Evolutionary conservation across 2,888 invertebrate species (phyloP).

Genomic region (Amphimallon solstitiale): DNA sequence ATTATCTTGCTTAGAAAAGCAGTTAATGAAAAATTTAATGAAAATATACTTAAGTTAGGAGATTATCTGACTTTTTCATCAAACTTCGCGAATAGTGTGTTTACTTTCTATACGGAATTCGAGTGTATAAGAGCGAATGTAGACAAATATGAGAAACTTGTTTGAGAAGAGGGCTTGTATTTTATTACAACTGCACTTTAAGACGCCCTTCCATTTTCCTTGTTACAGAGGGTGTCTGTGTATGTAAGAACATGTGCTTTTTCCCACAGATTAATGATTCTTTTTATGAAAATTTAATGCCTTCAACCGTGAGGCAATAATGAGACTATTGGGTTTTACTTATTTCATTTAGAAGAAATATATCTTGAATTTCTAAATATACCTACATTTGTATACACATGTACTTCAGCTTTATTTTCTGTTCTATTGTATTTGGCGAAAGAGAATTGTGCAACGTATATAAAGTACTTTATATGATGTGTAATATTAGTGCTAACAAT

Average conservation of each 20-base stretch:
- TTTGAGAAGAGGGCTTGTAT: conserved; percentile 38
- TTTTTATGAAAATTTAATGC: conserved; percentile 30
- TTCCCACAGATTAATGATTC: conserved; percentile 30
- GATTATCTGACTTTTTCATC: conserved; percentile 26
- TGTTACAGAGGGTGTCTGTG: conserved; percentile 23
- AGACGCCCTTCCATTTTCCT: conserved; percentile 39
- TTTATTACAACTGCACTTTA: conserved; percentile 45
- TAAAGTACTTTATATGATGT: no score
- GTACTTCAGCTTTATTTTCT: no score
- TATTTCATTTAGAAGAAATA: not conserved
- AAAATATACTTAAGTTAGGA: conserved; percentile 19
- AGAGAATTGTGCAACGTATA: no score
- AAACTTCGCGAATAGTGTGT: conserved; percentile 11
- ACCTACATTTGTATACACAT: no score
- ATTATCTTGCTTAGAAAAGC: conserved; percentile 11
- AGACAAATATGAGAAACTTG: conserved; percentile 43
- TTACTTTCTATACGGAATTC: conserved; percentile 19
- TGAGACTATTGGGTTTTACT: not conserved
- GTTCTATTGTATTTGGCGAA: no score
- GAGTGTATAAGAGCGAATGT: conserved; percentile 28
- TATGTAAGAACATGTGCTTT: conserved; percentile 24
- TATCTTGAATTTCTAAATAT: no score
- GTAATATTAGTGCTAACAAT: no score
- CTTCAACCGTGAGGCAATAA: conserved; percentile 8
- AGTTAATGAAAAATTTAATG: conserved; percentile 26